phyloP scores from a whole-genome alignment of 2,113 vertebrate species.

The Dermatemys mawii region DNA sequence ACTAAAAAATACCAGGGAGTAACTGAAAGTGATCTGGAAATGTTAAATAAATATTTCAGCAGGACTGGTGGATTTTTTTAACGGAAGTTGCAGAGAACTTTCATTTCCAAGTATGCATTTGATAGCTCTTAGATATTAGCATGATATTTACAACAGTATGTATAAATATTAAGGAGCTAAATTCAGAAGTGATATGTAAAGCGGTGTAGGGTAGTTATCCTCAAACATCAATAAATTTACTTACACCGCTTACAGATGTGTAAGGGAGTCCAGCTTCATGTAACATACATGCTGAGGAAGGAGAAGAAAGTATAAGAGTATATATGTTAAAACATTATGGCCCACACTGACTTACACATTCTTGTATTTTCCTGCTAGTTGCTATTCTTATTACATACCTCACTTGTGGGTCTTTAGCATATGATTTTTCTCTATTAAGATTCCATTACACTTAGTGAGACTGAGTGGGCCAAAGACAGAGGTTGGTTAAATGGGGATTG shows the following conservation, averaged over 20 bases:
- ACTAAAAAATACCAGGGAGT: background rate
- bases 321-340: constrained; percentile 36
- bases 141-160: background rate
- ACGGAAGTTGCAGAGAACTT: background rate
- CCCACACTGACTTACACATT: constrained; percentile 42
- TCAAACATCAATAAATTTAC: background rate
- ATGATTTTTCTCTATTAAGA: constrained; percentile 47
- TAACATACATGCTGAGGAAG: background rate
- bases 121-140: background rate
- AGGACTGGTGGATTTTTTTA: background rate
- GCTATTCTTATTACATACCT: constrained; percentile 41
- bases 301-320: constrained; percentile 31
- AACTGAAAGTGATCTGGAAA: background rate
- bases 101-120: background rate
- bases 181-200: background rate
- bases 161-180: background rate
- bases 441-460: background rate
- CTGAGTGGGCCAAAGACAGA: constrained; percentile 29
- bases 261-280: background rate
- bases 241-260: background rate
- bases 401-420: constrained; percentile 37
- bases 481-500: background rate
- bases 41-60: background rate
- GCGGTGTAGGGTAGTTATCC: background rate
- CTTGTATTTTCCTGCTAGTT: constrained; percentile 33